A percentile compares a stretch with the other conserved stretches of the same genome.
Conservation (phyloP, 2,797 vertebrate species). For the Orientallactaga sibirica region DNA sequence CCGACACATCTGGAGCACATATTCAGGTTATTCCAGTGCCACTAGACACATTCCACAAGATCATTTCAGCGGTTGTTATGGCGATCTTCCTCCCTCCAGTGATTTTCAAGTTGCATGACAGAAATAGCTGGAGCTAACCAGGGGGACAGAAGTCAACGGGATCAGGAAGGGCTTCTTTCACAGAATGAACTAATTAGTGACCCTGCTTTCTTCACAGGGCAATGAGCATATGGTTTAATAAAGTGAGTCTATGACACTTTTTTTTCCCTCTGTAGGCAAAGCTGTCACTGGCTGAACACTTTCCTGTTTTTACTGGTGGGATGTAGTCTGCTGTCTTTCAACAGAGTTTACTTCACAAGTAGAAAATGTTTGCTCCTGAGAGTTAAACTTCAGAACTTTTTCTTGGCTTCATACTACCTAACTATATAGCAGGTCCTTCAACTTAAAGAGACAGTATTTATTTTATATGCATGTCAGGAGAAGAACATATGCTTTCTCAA, state of each 20-base stretch:
- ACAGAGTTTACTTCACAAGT: constrained; percentile 91
- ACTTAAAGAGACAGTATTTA: constrained; percentile 89
- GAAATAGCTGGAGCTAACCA: constrained; percentile 95
- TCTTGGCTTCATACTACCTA: constrained; percentile 88
- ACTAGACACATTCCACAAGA: constrained; percentile 97
- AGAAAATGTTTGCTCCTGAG: constrained; percentile 92
- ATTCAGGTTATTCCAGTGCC: constrained; percentile 98
- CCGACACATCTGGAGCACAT: constrained; percentile 99
- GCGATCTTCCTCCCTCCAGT: constrained; percentile 96
- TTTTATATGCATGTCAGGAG: constrained; percentile 79
- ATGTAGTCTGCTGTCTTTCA: constrained; percentile 91
- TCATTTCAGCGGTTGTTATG: constrained; percentile 96
- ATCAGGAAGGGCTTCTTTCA: constrained; percentile 92
- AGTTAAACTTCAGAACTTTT: constrained; percentile 91
- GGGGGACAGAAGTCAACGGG: constrained; percentile 94
- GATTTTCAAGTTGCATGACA: constrained; percentile 99
- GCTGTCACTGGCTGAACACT: constrained; percentile 90
- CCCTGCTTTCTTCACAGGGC: constrained; percentile 92
- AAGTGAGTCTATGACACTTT: constrained; percentile 93
- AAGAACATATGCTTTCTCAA: constrained; percentile 65
- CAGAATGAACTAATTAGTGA: constrained; percentile 95
- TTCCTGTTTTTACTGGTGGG: constrained; percentile 91
- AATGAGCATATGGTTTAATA: constrained; percentile 94
- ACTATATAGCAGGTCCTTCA: constrained; percentile 86
- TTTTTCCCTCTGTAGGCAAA: constrained; percentile 86